These are phyloP conservation scores for Acipenser ruthenus DNA, from an alignment of 2,797 vertebrate genomes.

Conservation along the genomic window DNA sequence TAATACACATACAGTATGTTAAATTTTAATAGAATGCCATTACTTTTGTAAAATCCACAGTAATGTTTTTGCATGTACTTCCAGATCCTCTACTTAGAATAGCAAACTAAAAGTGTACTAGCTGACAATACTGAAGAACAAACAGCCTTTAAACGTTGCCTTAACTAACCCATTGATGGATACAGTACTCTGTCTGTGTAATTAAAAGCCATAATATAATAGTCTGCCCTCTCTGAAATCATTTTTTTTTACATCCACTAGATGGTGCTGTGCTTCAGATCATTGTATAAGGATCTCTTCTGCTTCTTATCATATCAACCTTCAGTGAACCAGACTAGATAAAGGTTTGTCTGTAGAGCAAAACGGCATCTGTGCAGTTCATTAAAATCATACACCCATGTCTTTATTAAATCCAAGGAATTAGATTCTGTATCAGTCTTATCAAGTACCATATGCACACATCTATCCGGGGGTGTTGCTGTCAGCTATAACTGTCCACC, in stretches of 20 bases:
- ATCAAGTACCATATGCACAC: too few species aligned
- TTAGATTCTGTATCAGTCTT: too few species aligned
- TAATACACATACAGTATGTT: too few species aligned
- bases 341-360: background rate
- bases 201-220: background rate
- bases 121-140: constrained; percentile 36
- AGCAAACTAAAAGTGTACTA: background rate
- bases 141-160: constrained; percentile 41
- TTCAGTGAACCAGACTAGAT: background rate
- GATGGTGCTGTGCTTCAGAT: constrained; percentile 1
- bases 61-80: too few species aligned
- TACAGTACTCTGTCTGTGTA: background rate
- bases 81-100: background rate
- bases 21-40: too few species aligned
- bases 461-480: too few species aligned
- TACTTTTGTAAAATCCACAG: too few species aligned
- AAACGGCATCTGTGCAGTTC: background rate
- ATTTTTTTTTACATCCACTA: background rate
- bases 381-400: too few species aligned
- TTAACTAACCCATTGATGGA: background rate
- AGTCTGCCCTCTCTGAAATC: background rate
- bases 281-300: background rate
- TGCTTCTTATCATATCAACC: background rate
- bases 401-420: too few species aligned
- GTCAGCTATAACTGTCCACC: too few species aligned